These are phyloP conservation scores for Pituophis catenifer DNA, from an alignment of 2,113 vertebrate genomes.

Conservation along the genomic window DNA sequence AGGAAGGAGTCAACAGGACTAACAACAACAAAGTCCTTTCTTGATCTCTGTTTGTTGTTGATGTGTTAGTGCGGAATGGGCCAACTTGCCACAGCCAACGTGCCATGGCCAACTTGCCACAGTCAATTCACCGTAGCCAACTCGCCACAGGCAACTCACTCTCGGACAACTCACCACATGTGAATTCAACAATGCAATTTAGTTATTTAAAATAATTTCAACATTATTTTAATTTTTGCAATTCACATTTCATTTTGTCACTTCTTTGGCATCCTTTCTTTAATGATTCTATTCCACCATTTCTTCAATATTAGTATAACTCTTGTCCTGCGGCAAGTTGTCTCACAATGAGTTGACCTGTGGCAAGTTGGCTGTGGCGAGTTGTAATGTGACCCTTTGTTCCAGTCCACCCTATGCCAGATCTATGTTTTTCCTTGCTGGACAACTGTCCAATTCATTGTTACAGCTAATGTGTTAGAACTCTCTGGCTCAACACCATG, in stretches of 20 bases:
- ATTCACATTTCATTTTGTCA: background rate
- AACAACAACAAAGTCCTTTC: too few species aligned
- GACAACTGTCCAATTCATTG: background rate
- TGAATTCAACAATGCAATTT: background rate
- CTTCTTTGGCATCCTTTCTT: background rate
- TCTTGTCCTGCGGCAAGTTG: background rate
- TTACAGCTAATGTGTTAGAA: background rate
- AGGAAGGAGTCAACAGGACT: background rate
- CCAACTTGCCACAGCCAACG: background rate
- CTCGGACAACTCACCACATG: background rate
- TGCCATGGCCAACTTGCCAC: background rate
- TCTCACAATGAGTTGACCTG: background rate
- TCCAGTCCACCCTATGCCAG: background rate
- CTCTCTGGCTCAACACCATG: background rate
- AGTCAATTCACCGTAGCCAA: background rate
- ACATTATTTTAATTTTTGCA: background rate
- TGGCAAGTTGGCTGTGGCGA: background rate
- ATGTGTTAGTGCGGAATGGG: background rate
- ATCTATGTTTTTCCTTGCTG: background rate
- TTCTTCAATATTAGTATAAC: background rate
- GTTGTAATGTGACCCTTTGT: background rate
- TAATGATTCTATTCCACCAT: background rate
- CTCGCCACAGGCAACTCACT: too few species aligned
- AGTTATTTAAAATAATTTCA: background rate
- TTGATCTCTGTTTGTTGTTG: background rate